These are phyloP conservation scores for Arenicola marina DNA, from an alignment of 2,888 invertebrate species.

Conservation along the genomic window DNA sequence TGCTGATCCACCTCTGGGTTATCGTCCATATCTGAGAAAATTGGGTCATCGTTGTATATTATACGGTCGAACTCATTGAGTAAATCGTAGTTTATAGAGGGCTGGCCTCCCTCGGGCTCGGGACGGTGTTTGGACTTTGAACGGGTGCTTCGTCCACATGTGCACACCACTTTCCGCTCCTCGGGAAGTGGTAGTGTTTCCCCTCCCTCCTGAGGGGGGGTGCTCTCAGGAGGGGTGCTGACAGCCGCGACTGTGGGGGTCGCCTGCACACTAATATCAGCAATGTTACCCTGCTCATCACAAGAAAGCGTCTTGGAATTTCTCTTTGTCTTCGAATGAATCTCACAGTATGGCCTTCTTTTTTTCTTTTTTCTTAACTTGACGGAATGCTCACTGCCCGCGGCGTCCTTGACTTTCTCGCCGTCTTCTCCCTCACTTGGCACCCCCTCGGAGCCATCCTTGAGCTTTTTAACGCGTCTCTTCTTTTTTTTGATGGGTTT, in stretches of 20 bases:
- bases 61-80: conserved; percentile 48
- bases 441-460: no score
- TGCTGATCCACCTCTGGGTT: conserved; percentile 36
- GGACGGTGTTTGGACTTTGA: conserved; percentile 33
- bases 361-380: conserved; percentile 1
- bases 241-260: background rate
- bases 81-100: conserved; percentile 2
- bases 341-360: background rate
- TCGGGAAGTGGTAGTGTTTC: background rate
- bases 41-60: conserved; percentile 48
- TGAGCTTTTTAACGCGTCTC: no score
- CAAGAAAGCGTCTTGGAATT: background rate
- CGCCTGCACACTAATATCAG: no score
- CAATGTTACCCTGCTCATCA: no score
- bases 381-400: background rate
- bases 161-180: background rate
- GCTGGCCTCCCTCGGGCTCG: conserved; percentile 51
- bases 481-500: no score
- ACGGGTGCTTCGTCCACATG: background rate
- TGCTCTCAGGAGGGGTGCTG: background rate
- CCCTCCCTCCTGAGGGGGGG: background rate
- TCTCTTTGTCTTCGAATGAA: background rate
- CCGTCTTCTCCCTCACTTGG: no score
- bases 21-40: conserved; percentile 51
- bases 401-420: no score